Evolutionary conservation across 2,113 vertebrate genomes (phyloP).

Genomic region (Platysternon megacephalum): DNA sequence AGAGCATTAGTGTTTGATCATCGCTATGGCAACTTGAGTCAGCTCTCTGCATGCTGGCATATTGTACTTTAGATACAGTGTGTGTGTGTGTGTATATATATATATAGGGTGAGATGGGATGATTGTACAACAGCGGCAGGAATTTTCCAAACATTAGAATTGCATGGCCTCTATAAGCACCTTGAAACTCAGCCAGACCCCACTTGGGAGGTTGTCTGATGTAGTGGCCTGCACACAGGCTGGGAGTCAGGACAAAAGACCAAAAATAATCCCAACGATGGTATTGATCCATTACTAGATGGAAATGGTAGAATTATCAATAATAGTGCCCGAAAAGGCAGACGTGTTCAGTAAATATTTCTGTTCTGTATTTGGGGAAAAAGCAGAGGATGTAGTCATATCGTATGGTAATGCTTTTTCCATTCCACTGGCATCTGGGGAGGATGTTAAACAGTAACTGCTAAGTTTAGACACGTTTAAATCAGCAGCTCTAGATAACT

Average conservation of each 20-base stretch:
- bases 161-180: constrained; percentile 53
- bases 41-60: not conserved
- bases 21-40: constrained; percentile 10
- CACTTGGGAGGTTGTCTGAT: not conserved
- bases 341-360: not conserved
- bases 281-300: not conserved
- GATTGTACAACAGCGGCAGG: not conserved
- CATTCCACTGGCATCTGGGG: not conserved
- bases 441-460: not conserved
- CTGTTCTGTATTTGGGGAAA: not conserved
- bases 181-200: not conserved
- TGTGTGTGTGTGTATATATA: fast-evolving
- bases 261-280: not conserved
- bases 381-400: not conserved
- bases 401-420: not conserved
- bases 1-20: not conserved
- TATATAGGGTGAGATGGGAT: not conserved
- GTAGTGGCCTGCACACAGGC: not conserved
- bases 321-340: not conserved
- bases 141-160: not conserved
- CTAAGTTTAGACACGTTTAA: not conserved
- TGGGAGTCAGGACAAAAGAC: not conserved
- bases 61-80: not conserved
- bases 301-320: not conserved
- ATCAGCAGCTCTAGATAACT: not conserved